These are phyloP conservation scores for Papio anubis DNA, from an alignment of 2,113 vertebrate species.

Conservation along the genomic window DNA sequence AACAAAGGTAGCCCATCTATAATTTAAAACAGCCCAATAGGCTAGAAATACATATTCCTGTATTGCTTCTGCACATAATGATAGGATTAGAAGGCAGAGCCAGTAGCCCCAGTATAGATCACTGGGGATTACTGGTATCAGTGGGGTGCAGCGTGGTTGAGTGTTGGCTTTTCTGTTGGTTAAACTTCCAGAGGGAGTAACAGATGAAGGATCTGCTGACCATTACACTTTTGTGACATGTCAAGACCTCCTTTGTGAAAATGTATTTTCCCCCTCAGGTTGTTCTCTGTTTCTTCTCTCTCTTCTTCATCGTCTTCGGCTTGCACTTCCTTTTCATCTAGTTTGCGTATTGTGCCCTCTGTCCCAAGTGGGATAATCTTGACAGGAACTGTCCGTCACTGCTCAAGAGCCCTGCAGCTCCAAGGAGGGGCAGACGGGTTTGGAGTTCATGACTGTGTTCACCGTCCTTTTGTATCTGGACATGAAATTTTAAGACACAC, in stretches of 20 bases:
- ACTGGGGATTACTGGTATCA: no score
- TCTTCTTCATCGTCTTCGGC: not conserved
- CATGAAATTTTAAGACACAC: not conserved
- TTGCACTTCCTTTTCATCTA: not conserved
- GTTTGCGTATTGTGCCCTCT: not conserved
- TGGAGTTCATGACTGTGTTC: not conserved
- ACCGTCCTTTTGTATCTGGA: not conserved
- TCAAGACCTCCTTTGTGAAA: not conserved
- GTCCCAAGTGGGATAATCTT: not conserved
- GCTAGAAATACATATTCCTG: no score
- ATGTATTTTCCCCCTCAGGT: not conserved
- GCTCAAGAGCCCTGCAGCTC: not conserved
- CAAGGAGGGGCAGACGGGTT: not conserved
- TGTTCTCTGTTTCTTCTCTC: not conserved
- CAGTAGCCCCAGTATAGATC: not conserved
- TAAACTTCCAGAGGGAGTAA: not conserved
- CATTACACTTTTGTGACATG: rapidly evolving
- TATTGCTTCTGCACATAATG: not conserved
- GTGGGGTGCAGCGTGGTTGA: not conserved
- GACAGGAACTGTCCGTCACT: not conserved
- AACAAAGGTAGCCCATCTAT: not conserved
- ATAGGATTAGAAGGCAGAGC: not conserved
- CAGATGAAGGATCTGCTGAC: not conserved
- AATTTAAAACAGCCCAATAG: not conserved
- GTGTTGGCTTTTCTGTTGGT: not conserved